Evolutionary conservation across 92 coral and sea anemone species (phyloP), one percentile per base, ranked within the genome.

Genomic region (Paramuricea clavata): DNA sequence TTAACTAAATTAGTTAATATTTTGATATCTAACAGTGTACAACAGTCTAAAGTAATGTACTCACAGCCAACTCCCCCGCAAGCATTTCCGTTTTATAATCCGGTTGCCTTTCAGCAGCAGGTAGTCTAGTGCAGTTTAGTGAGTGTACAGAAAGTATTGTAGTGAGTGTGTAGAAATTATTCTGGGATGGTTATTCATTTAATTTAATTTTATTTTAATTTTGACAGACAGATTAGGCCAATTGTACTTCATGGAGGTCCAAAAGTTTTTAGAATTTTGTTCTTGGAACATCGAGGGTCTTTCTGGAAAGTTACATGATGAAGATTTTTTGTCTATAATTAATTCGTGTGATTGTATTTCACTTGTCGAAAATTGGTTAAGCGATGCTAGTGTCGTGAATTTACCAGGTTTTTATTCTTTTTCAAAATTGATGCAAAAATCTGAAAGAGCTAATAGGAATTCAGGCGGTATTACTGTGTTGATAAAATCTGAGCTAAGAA

Each of bases 341-440:
- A 21, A 52, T 21, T 57, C 31, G 25, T 57, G 8, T 57, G 26
- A 57, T 57, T 57, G 65, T 19, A 57, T 23, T 57, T 57, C 27
- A 16, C 65, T 57, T 5, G 28, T 57, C 17, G 65, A 57, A 25
- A 57, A 19, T 57, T 47, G 83, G 68, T 30, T 77, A 3, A 56
- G 65, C 39, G 19, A 52, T 31, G 69, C 61, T 0, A 26, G 62
- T 23, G 83, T 49, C 0, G 16, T 77, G 62, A 47, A 43, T 30
- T n/a, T 77, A 42, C 65, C 30, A 56, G 83, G 83, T 26, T 50
- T 77, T 49, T 52, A 77, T 52, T 43, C 69, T 32, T 49, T 78
- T 54, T 78, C 83, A 26, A 49, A 43, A 50, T 78, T 54, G 28
- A 76, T 74, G 34, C 27, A 47, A 49, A 39, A 39, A 34, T 6